These are phyloP conservation scores for Ips nitidus DNA, from an alignment of 1,140 invertebrate species.

Conservation along the genomic window DNA sequence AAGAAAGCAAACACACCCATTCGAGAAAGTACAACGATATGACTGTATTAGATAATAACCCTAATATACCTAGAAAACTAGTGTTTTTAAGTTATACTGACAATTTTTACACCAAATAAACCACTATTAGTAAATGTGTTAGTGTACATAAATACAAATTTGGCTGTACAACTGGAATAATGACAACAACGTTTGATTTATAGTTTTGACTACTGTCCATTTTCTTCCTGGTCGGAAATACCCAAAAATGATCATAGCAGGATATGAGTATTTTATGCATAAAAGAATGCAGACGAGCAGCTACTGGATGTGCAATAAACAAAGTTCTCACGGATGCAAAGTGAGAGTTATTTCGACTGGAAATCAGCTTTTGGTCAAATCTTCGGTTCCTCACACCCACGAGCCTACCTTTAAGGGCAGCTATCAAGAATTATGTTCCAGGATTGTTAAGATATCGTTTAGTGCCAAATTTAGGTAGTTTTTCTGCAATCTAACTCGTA, in stretches of 20 bases:
- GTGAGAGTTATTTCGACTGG: slow-evolving; percentile 19
- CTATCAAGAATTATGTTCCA: slow-evolving; percentile 8
- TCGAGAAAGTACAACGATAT: not conserved
- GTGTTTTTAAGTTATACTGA: too few relatives aligned
- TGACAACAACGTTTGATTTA: not conserved
- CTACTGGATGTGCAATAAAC: slow-evolving; percentile 6
- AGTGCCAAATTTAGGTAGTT: not conserved
- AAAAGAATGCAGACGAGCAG: not conserved
- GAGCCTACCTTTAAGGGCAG: slow-evolving; percentile 21
- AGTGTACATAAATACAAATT: too few relatives aligned
- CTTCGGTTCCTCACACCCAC: slow-evolving; percentile 16
- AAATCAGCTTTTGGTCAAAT: slow-evolving; percentile 13
- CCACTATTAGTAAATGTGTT: too few relatives aligned
- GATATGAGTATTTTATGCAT: slow-evolving; percentile 26
- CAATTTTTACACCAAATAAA: too few relatives aligned
- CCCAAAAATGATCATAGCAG: slow-evolving; percentile 30
- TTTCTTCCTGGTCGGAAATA: slow-evolving; percentile 26
- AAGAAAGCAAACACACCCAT: slow-evolving; percentile 11
- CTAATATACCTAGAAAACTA: too few relatives aligned
- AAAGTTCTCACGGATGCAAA: slow-evolving; percentile 25
- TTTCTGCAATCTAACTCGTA: too few relatives aligned
- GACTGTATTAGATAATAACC: not conserved
- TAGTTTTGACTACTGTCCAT: slow-evolving; percentile 13
- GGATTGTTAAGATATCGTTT: not conserved
- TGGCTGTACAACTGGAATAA: too few relatives aligned